A percentile compares a stretch with the other conserved stretches of the same genome.
These are phyloP conservation scores for Halcyon chelicuti DNA, from an alignment of 2,797 vertebrate genomes.

Conservation along the genomic window DNA sequence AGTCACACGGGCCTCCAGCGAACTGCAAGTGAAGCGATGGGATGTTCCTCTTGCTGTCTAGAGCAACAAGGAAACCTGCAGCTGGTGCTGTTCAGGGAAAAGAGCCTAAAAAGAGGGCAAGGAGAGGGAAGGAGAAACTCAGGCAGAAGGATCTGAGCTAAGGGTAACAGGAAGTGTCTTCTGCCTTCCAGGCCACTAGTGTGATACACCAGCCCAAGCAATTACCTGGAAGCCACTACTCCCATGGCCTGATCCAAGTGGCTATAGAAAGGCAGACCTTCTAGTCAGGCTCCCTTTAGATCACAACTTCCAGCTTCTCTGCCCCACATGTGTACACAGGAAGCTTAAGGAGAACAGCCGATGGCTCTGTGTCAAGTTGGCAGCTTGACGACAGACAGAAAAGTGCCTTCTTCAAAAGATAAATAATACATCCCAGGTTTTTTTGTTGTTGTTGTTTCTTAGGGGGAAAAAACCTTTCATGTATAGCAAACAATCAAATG, in stretches of 20 bases:
- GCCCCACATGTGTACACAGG: not conserved
- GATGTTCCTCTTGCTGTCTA: accelerated
- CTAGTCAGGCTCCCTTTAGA: not conserved
- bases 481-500: conserved; percentile 44
- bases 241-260: not conserved
- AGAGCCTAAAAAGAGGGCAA: not conserved
- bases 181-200: not conserved
- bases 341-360: conserved; percentile 74
- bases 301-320: not conserved
- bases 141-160: not conserved
- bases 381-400: conserved; percentile 73
- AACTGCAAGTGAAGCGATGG: not conserved
- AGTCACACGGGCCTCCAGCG: not conserved
- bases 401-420: conserved; percentile 74
- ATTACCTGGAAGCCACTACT: not conserved
- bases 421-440: conserved; percentile 80
- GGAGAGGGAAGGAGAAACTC: not conserved
- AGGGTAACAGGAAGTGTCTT: not conserved
- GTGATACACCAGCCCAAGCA: not conserved
- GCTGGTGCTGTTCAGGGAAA: not conserved
- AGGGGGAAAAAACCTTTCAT: conserved; percentile 72
- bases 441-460: not conserved
- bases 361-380: conserved; percentile 64
- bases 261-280: not conserved
- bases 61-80: not conserved